Base-by-base conservation (phyloP, 2,113 vertebrate species). In the Otus sunia region DNA sequence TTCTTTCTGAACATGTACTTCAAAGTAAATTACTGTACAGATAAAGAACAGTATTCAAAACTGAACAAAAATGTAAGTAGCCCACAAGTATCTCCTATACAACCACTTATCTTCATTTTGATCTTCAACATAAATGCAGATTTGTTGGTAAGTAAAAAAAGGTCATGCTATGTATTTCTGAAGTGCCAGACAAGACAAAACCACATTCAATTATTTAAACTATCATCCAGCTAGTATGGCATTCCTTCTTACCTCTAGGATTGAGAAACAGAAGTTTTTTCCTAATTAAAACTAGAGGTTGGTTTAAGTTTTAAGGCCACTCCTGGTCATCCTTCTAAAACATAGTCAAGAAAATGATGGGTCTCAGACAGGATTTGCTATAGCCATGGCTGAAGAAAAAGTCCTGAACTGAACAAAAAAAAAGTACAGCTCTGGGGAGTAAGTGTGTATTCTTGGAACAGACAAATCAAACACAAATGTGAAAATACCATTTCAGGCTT, bases 21-120 rank as follows among this genome's bases (percentile, higher is more conserved):
- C 78, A 56, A 93, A 92, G 78, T 50, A 94, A 92, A 79, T 85
- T 78, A 63, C 76, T 29, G 37, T 50, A 81, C 62, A 94, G 90
- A 67, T 74, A 86, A 88, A 88, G 34, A 90, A 92, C 41, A n/a
- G 37, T 39, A 92, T 88, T 75, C 36, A 78, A 92, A 96, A 63
- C 39, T 17, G 20, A 92, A 18, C 17, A 95, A 91, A 94, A 95
- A 91, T 19, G 2, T 56, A 75, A 75, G 73, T 53, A 96, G 68
- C 73, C 90, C 88, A 39, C 79, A 93, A 60, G 37, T 60, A 74
- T 93, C 79, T 91, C 83, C 52, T 60, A 16, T 72, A 75, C 30
- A 91, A 96, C 37, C 11, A 0, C 37, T 81, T 89, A 90, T 84
- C 83, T 77, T 84, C 19, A 68, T 86, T 94, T 92, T 26, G 8